Conservation (phyloP, 2,113 vertebrate species). For the Rhodinocichla rosea region DNA sequence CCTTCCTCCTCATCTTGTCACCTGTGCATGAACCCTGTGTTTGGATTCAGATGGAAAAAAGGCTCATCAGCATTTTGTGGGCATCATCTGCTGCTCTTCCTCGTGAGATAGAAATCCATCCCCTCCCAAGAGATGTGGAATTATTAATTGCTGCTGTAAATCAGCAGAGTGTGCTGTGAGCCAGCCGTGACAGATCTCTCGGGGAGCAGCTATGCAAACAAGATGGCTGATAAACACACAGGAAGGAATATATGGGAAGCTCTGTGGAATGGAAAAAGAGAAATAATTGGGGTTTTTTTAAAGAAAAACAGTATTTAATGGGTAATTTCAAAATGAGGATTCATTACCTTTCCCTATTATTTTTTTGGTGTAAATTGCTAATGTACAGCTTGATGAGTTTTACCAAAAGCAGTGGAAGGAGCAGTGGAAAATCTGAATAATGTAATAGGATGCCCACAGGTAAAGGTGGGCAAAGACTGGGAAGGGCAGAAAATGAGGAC, state of each 20-base stretch:
- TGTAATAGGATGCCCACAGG: background rate
- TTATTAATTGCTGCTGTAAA: conserved; percentile 36
- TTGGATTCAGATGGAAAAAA: background rate
- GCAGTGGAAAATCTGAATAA: background rate
- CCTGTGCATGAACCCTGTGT: background rate
- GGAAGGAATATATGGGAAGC: background rate
- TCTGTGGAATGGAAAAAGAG: background rate
- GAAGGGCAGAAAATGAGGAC: background rate
- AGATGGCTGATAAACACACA: conserved; percentile 27
- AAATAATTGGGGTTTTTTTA: background rate
- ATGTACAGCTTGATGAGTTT: background rate
- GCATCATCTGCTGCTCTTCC: background rate
- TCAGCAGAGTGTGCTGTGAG: conserved; percentile 49
- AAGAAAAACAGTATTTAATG: background rate
- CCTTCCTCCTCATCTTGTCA: background rate
- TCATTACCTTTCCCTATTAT: background rate
- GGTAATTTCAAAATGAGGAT: background rate
- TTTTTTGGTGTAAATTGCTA: background rate
- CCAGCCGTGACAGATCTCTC: background rate
- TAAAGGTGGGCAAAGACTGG: background rate
- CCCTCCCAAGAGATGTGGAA: conserved; percentile 2
- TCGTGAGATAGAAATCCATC: background rate
- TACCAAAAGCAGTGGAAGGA: background rate
- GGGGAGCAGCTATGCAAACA: conserved; percentile 7
- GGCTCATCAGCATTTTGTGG: conserved; percentile 27